These are phyloP conservation scores for Pammene aurita DNA, from an alignment of 2,888 invertebrate species.

Conservation along the genomic window DNA sequence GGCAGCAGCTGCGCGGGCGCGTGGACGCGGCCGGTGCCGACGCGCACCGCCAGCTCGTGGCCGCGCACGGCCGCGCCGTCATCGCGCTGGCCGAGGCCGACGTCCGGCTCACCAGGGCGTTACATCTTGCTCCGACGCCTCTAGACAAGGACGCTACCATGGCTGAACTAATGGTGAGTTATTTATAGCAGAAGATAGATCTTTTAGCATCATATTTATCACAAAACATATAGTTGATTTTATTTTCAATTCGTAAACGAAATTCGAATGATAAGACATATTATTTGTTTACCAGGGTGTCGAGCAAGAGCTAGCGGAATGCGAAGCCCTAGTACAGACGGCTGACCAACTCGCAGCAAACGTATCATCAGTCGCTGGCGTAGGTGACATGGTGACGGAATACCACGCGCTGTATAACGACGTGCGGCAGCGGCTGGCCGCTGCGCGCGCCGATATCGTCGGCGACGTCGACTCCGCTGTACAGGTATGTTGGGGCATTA, in stretches of 20 bases:
- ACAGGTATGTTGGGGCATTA: conserved; percentile 59
- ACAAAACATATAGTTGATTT: too few species aligned
- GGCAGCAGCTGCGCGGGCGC: conserved; percentile 85
- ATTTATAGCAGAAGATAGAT: neutral
- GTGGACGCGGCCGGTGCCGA: conserved; percentile 84
- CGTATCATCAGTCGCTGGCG: conserved; percentile 57
- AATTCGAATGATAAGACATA: neutral
- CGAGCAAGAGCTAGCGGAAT: conserved; percentile 68
- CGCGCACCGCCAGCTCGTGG: conserved; percentile 86
- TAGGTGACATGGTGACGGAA: conserved; percentile 69
- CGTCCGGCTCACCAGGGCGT: conserved; percentile 87
- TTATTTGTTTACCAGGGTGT: conserved; percentile 56
- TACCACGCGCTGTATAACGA: conserved; percentile 71
- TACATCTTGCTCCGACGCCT: conserved; percentile 83
- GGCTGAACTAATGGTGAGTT: conserved; percentile 77
- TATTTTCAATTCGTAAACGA: neutral
- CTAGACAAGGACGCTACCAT: conserved; percentile 71
- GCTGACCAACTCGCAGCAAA: conserved; percentile 67
- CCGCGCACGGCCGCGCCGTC: conserved; percentile 88
- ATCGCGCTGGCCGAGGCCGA: conserved; percentile 88
- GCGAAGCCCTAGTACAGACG: conserved; percentile 64
- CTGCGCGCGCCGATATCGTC: conserved; percentile 68
- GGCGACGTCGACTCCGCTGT: conserved; percentile 73
- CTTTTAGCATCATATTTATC: too few species aligned
- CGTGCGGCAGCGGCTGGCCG: conserved; percentile 62